These are phyloP conservation scores for Polyodon spathula DNA, from an alignment of 2,113 vertebrate genomes.

Conservation along the genomic window DNA sequence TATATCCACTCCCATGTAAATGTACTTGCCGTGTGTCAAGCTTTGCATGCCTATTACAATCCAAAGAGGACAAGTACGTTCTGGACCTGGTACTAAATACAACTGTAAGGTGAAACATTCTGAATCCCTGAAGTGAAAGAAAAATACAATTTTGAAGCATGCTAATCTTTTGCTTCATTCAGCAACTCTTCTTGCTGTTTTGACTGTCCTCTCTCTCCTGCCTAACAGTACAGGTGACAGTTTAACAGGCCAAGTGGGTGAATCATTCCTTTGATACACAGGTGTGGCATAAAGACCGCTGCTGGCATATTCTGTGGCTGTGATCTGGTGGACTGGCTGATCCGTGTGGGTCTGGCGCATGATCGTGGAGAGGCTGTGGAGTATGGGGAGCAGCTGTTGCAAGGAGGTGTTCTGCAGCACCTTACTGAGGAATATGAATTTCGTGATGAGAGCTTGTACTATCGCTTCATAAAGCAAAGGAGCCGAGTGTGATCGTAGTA, in stretches of 20 bases:
- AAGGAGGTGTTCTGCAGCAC: conserved; percentile 76
- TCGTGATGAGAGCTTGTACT: conserved; percentile 72
- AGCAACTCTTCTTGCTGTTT: conserved; percentile 1
- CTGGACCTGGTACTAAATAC: too few species aligned
- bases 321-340: conserved; percentile 88
- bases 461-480: conserved; percentile 49
- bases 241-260: conserved; percentile 66
- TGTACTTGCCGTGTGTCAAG: too few species aligned
- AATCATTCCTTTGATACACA: conserved; percentile 58
- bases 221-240: conserved; percentile 70
- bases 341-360: conserved; percentile 76
- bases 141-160: too few species aligned
- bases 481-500: too few species aligned
- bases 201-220: conserved; percentile 39
- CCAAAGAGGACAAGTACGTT: too few species aligned
- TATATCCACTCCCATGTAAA: too few species aligned
- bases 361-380: conserved; percentile 75
- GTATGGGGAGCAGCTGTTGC: conserved; percentile 71
- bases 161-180: neutral
- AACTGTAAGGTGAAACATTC: too few species aligned
- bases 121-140: too few species aligned
- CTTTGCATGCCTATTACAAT: too few species aligned
- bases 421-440: conserved; percentile 72
- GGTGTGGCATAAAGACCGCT: conserved; percentile 56
- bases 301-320: conserved; percentile 79